A percentile compares a stretch with the other conserved stretches of the same genome.
These are phyloP conservation scores for Smutsia temminckii DNA, from an alignment of 2,797 vertebrate genomes.

Conservation along the genomic window DNA sequence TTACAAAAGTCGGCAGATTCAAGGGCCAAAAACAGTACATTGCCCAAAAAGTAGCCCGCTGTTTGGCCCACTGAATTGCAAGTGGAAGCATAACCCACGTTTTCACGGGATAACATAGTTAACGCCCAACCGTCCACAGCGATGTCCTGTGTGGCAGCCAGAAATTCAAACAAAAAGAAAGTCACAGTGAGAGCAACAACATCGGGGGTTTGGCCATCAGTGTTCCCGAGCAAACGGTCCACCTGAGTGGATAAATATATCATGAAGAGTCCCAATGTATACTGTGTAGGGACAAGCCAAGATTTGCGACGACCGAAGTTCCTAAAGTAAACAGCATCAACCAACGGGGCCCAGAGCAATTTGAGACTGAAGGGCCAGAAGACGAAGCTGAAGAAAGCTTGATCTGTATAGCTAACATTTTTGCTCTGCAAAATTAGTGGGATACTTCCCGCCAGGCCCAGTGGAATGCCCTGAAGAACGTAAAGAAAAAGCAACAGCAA, in stretches of 20 bases:
- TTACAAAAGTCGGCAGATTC: slow-evolving; percentile 98
- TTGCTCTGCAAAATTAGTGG: slow-evolving; percentile 96
- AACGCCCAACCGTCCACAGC: slow-evolving; percentile 99
- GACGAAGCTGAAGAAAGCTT: slow-evolving; percentile 98
- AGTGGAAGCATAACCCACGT: slow-evolving; percentile 98
- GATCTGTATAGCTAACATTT: slow-evolving; percentile 95
- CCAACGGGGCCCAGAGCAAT: slow-evolving; percentile 96
- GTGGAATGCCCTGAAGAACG: slow-evolving; percentile 96
- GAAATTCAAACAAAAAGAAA: slow-evolving; percentile 97
- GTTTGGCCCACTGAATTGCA: slow-evolving; percentile 99
- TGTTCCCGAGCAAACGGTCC: slow-evolving; percentile 89
- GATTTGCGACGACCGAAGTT: slow-evolving; percentile 97
- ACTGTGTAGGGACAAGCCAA: slow-evolving; percentile 98
- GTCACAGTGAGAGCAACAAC: slow-evolving; percentile 91
- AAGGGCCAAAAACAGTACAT: slow-evolving; percentile 96
- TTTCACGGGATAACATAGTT: slow-evolving; percentile 97
- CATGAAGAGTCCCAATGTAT: slow-evolving; percentile 96
- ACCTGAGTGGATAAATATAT: slow-evolving; percentile 92
- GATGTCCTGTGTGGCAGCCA: slow-evolving; percentile 98
- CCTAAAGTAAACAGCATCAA: slow-evolving; percentile 94
- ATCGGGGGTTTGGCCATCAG: slow-evolving; percentile 85
- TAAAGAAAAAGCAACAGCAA: slow-evolving; percentile 95
- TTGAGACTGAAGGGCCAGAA: slow-evolving; percentile 99
- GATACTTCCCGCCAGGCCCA: slow-evolving; percentile 97
- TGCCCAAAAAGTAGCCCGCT: slow-evolving; percentile 97